Percentiles rank a stretch among this genome's conserved stretches.
phyloP scores from a whole-genome alignment of 1,140 invertebrate species.

The Trichonephila inaurata region DNA sequence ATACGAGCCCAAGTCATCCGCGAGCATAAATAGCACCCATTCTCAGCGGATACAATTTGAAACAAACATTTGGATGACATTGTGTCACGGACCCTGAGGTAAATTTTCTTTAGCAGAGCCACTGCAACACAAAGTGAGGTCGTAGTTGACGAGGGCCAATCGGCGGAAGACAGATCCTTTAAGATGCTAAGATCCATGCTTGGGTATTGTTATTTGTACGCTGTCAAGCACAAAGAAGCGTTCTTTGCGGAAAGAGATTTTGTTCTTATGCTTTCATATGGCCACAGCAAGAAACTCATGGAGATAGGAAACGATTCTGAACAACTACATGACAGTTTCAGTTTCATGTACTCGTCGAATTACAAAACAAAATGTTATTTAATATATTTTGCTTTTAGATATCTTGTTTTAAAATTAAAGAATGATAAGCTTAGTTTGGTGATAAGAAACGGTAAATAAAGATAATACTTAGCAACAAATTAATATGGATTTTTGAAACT shows the following conservation, averaged over 20 bases:
- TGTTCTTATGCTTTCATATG: neutral
- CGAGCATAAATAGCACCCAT: no score
- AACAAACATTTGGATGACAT: neutral
- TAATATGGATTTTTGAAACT: neutral
- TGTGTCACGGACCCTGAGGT: neutral
- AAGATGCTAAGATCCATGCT: constrained; percentile 58
- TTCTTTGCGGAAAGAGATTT: neutral
- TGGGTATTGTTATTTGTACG: constrained; percentile 13
- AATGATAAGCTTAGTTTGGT: neutral
- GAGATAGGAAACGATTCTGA: neutral
- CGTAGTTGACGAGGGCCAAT: constrained; percentile 37
- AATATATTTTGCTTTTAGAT: neutral
- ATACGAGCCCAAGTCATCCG: no score
- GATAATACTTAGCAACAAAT: neutral
- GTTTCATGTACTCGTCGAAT: neutral
- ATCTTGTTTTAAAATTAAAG: neutral
- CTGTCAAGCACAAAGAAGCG: neutral
- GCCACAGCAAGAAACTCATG: neutral
- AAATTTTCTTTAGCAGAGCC: neutral
- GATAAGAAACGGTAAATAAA: neutral
- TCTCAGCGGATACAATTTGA: no score
- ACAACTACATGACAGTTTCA: constrained; percentile 25
- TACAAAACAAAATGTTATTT: neutral
- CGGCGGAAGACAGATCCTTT: constrained; percentile 62
- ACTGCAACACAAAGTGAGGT: constrained; percentile 50